Percentiles rank a stretch among this genome's conserved stretches.
These are phyloP conservation scores for Trichogramma pretiosum DNA, from an alignment of 1,140 invertebrate species.

Conservation along the genomic window DNA sequence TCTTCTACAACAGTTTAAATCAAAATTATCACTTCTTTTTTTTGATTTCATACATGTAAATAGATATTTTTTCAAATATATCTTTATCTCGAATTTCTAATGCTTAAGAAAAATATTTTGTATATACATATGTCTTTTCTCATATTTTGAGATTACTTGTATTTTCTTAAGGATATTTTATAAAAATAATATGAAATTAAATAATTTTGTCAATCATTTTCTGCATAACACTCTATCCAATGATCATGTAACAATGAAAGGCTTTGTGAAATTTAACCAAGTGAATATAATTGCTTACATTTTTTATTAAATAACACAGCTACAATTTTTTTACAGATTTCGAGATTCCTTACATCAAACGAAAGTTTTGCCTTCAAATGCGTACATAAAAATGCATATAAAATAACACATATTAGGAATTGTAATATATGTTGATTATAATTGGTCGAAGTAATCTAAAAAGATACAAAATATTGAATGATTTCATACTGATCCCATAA, in stretches of 20 bases:
- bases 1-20: too few relatives aligned
- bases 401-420: conserved; percentile 7
- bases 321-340: conserved; percentile 1
- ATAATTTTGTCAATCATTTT: conserved; percentile 5
- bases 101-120: conserved; percentile 11
- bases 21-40: too few relatives aligned
- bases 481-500: conserved; percentile 12
- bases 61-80: conserved; percentile 13
- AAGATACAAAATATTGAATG: conserved; percentile 7
- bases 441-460: conserved; percentile 6
- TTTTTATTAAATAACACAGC: conserved; percentile 3
- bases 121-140: conserved; percentile 15
- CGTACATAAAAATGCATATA: conserved; percentile 7
- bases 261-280: too few relatives aligned
- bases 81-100: conserved; percentile 13
- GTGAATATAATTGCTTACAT: too few relatives aligned
- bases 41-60: conserved; percentile 16
- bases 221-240: too few relatives aligned
- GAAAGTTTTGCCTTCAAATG: conserved; percentile 5
- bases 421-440: neutral
- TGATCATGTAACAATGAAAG: too few relatives aligned
- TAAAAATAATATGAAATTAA: conserved; percentile 20
- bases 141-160: conserved; percentile 13
- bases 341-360: neutral
- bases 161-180: conserved; percentile 21